Evolutionary conservation across 2,888 invertebrate species (phyloP).

Genomic region (Digitonthophagus gazella): DNA sequence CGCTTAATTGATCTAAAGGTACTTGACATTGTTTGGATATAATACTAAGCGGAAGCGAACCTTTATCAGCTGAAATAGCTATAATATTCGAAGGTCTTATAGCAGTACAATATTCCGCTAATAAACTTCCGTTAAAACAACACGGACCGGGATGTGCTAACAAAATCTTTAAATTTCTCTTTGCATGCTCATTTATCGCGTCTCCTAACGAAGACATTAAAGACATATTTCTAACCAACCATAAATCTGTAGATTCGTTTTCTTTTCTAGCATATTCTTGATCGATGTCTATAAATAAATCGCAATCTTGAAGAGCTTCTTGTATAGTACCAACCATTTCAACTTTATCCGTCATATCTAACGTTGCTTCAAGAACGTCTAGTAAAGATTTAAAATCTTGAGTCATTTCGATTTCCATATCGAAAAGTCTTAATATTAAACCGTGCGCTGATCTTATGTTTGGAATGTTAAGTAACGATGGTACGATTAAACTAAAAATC

Average conservation of each 20-base stretch:
- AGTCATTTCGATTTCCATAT: constrained; percentile 34
- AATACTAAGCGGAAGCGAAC: constrained; percentile 50
- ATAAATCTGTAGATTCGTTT: constrained; percentile 36
- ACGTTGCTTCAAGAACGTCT: constrained; percentile 28
- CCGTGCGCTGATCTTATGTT: constrained; percentile 36
- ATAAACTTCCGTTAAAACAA: constrained; percentile 58
- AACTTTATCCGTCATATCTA: constrained; percentile 35
- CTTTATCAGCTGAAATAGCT: constrained; percentile 59
- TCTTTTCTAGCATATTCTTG: constrained; percentile 50
- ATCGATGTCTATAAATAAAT: constrained; percentile 54
- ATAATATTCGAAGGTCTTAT: constrained; percentile 55
- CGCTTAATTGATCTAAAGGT: constrained; percentile 54
- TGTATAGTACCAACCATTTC: constrained; percentile 50
- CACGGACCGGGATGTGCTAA: constrained; percentile 57
- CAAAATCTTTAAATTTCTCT: constrained; percentile 53
- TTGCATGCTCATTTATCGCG: constrained; percentile 55
- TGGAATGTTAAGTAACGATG: constrained; percentile 39
- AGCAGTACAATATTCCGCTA: constrained; percentile 49
- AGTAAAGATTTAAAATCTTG: constrained; percentile 16
- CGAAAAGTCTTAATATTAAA: constrained; percentile 41
- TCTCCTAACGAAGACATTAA: constrained; percentile 51
- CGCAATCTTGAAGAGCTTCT: constrained; percentile 52
- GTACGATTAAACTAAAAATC: constrained; percentile 38
- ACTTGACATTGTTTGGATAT: constrained; percentile 53
- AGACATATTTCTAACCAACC: constrained; percentile 43